phyloP scores from a whole-genome alignment of 2,113 vertebrate genomes.

The Pogona vitticeps region DNA sequence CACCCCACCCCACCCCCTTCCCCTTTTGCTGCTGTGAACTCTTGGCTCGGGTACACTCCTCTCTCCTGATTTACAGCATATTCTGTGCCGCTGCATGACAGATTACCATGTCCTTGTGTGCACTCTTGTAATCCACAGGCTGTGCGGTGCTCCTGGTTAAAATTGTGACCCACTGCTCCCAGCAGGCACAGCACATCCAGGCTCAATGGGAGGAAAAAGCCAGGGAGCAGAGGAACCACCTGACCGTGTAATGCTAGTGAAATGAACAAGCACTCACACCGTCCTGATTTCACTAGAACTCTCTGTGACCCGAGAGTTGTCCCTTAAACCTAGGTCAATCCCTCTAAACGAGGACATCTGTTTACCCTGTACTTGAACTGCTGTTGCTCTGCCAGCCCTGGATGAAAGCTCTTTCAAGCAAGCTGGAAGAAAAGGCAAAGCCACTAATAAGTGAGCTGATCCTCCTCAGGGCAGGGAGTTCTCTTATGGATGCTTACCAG shows the following conservation, averaged over 20 bases:
- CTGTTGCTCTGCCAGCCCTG: neutral
- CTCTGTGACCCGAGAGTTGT: neutral
- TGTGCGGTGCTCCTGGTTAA: neutral
- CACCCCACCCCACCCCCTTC: too few relatives aligned
- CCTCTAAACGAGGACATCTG: neutral
- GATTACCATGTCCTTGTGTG: neutral
- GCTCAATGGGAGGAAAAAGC: neutral
- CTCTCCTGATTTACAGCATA: neutral
- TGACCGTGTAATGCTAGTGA: neutral
- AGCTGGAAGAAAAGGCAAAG: neutral
- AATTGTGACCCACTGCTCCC: neutral
- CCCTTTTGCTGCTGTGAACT: neutral
- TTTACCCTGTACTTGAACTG: neutral
- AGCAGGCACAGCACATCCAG: neutral
- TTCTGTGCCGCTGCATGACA: neutral
- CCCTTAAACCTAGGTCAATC: neutral
- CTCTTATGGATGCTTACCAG: neutral
- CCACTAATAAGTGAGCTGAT: neutral
- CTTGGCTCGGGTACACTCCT: neutral
- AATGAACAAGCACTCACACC: neutral
- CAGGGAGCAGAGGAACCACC: neutral
- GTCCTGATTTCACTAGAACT: neutral
- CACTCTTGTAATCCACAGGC: too few relatives aligned
- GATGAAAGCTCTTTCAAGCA: neutral
- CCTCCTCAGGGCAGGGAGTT: constrained; percentile 1